Percentiles rank a stretch among this genome's conserved stretches.
These are phyloP conservation scores for Parapristionchus giblindavisi DNA, from an alignment of 2,888 invertebrate species.

Conservation along the genomic window DNA sequence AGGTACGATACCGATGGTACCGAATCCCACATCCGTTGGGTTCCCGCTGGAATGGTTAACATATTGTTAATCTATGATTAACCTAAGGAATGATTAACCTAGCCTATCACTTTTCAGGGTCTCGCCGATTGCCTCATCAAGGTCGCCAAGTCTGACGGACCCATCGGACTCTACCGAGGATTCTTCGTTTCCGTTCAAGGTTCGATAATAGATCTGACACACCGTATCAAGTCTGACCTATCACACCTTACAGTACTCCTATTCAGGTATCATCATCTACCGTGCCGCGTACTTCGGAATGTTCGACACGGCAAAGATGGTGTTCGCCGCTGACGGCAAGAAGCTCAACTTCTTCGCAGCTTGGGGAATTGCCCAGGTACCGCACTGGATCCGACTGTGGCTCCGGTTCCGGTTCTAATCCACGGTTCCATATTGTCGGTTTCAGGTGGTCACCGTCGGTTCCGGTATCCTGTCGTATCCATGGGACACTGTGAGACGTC, in stretches of 20 bases:
- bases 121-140: conserved; percentile 86
- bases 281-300: conserved; percentile 93
- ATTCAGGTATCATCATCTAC: conserved; percentile 82
- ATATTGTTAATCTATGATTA: neutral
- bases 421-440: neutral
- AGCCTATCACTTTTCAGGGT: conserved; percentile 73
- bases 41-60: neutral
- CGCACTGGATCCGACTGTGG: conserved; percentile 71
- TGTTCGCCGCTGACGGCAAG: conserved; percentile 82
- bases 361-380: conserved; percentile 78
- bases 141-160: conserved; percentile 82
- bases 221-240: neutral
- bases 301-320: conserved; percentile 92
- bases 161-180: conserved; percentile 85
- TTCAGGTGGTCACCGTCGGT: conserved; percentile 80
- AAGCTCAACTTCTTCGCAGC: conserved; percentile 88
- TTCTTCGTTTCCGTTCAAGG: conserved; percentile 94
- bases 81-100: too few species aligned
- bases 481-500: conserved; percentile 91
- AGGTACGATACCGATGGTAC: conserved; percentile 48
- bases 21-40: neutral
- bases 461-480: conserved; percentile 95
- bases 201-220: conserved; percentile 43
- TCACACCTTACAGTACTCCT: neutral
- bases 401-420: neutral